Percentiles rank a stretch among this genome's conserved stretches.
Evolutionary conservation across 2,888 invertebrate genomes (phyloP).

Genomic region (Muscina levida): DNA sequence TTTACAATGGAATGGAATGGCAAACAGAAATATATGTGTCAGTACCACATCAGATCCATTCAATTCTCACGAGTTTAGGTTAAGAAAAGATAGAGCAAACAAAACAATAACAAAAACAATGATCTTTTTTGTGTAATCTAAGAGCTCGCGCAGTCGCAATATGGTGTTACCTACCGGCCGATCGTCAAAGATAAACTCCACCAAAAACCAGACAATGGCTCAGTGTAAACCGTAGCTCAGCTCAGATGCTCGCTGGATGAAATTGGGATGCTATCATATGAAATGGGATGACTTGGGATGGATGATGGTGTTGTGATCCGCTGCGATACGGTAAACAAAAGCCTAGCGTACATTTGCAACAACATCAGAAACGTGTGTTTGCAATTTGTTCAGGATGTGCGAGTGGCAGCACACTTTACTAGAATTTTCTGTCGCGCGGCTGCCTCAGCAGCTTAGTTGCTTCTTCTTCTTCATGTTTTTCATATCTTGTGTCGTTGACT

Average conservation of each 20-base stretch:
- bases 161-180: slow-evolving; percentile 49
- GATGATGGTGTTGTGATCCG: not conserved
- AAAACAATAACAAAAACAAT: slow-evolving; percentile 35
- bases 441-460: not conserved
- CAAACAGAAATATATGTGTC: slow-evolving; percentile 26
- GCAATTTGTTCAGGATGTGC: slow-evolving; percentile 67
- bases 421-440: slow-evolving; percentile 2
- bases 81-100: slow-evolving; percentile 36
- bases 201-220: not conserved
- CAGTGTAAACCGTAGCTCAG: not conserved
- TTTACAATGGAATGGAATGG: not conserved
- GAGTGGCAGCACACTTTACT: slow-evolving; percentile 45
- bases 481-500: not conserved
- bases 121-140: slow-evolving; percentile 56
- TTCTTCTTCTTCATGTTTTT: not conserved
- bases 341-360: slow-evolving; percentile 44
- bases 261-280: not conserved
- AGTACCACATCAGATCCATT: slow-evolving; percentile 27
- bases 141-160: slow-evolving; percentile 32
- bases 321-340: slow-evolving; percentile 6
- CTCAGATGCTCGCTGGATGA: not conserved
- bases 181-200: slow-evolving; percentile 28
- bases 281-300: not conserved
- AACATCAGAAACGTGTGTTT: slow-evolving; percentile 65
- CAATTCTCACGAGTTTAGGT: slow-evolving; percentile 59